These are phyloP conservation scores for Colostygia pectinataria DNA, from an alignment of 2,888 invertebrate species.

Conservation along the genomic window DNA sequence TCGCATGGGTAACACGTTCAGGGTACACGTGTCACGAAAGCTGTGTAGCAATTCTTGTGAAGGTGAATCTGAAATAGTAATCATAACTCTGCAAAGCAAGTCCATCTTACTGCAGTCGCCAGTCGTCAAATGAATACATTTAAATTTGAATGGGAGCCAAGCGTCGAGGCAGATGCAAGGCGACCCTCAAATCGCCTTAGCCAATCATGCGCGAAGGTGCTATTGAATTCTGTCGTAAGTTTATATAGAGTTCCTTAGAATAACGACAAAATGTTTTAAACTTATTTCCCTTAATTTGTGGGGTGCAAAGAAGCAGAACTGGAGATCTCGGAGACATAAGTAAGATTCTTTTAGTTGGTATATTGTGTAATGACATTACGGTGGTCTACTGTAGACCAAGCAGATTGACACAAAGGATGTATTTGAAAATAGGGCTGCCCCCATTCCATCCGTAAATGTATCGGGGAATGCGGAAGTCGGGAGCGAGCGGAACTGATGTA, in stretches of 20 bases:
- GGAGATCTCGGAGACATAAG: too few relatives aligned
- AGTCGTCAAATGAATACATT: constrained; percentile 49
- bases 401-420: constrained; percentile 1
- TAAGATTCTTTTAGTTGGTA: too few relatives aligned
- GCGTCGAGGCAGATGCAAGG: constrained; percentile 58
- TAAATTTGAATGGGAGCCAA: constrained; percentile 72
- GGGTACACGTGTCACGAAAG: constrained; percentile 19
- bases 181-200: constrained; percentile 68
- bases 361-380: too few relatives aligned
- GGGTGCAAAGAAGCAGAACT: neutral
- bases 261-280: constrained; percentile 33
- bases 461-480: constrained; percentile 56
- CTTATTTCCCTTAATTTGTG: constrained; percentile 13
- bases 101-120: constrained; percentile 34
- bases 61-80: constrained; percentile 32
- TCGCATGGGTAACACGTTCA: neutral
- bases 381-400: neutral
- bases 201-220: constrained; percentile 74
- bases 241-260: constrained; percentile 42
- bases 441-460: constrained; percentile 16
- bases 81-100: constrained; percentile 25
- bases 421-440: constrained; percentile 17
- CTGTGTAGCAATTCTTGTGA: constrained; percentile 21
- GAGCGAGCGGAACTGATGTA: constrained; percentile 40
- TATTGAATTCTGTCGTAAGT: constrained; percentile 37